These are phyloP conservation scores for Epicauta chinensis DNA, from an alignment of 1,140 invertebrate genomes.

Conservation along the genomic window DNA sequence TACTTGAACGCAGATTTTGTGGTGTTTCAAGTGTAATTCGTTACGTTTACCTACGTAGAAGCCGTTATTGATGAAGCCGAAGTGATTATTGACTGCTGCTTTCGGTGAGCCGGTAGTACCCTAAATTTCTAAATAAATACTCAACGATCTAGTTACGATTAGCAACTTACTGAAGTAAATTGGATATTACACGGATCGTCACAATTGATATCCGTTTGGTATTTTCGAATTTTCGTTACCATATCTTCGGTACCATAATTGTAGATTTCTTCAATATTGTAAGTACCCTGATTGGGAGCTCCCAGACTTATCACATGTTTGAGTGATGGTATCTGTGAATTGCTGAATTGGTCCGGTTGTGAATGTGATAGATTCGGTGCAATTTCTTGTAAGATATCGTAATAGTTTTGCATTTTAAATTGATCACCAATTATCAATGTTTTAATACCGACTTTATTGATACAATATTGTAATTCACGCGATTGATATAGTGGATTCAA, in stretches of 20 bases:
- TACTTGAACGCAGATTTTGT: constrained; percentile 68
- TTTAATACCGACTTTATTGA: constrained; percentile 72
- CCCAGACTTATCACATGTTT: constrained; percentile 24
- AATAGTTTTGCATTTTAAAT: constrained; percentile 67
- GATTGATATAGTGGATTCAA: constrained; percentile 80
- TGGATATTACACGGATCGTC: constrained; percentile 72
- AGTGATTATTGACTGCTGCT: constrained; percentile 76
- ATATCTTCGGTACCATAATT: constrained; percentile 35
- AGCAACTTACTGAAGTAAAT: constrained; percentile 74
- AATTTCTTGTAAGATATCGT: constrained; percentile 54
- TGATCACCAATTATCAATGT: constrained; percentile 61
- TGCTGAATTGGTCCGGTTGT: constrained; percentile 40
- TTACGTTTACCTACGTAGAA: constrained; percentile 57
- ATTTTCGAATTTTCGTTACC: constrained; percentile 39
- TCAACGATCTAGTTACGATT: not conserved
- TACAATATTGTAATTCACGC: constrained; percentile 69
- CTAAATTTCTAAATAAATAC: constrained; percentile 44
- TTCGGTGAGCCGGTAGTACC: constrained; percentile 85
- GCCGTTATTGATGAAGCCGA: constrained; percentile 81
- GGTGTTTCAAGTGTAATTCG: constrained; percentile 48
- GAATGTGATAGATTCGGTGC: constrained; percentile 46
- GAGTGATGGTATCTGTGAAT: constrained; percentile 34
- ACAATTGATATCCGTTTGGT: constrained; percentile 52
- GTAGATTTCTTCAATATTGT: constrained; percentile 53
- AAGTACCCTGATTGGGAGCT: constrained; percentile 43